Conservation (phyloP, 2,888 invertebrate genomes). For the Drosophila meridionalis region DNA sequence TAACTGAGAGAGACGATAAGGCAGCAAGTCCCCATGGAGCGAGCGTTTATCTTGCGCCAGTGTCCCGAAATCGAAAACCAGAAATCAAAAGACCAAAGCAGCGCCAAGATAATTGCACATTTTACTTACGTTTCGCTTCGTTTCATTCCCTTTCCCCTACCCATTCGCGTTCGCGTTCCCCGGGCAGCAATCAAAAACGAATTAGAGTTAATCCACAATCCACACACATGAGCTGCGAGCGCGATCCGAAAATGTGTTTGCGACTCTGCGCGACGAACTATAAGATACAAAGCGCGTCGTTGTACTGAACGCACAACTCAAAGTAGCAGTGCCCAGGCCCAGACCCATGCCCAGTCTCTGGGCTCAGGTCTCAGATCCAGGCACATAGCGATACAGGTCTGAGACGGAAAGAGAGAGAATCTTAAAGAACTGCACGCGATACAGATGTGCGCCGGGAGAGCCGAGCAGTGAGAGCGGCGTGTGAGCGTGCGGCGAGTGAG, state of each 20-base stretch:
- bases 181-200: constrained; percentile 69
- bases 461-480: not conserved
- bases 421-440: constrained; percentile 33
- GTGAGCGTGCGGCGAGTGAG: constrained; percentile 14
- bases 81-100: constrained; percentile 52
- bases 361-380: constrained; percentile 35
- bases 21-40: constrained; percentile 38
- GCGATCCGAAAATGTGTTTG: constrained; percentile 26
- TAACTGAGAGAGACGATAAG: constrained; percentile 33
- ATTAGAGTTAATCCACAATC: constrained; percentile 71
- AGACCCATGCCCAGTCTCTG: constrained; percentile 17
- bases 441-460: constrained; percentile 8
- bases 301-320: constrained; percentile 59
- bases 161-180: constrained; percentile 38
- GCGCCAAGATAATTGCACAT: constrained; percentile 60
- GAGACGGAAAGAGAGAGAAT: constrained; percentile 49
- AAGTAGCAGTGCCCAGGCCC: constrained; percentile 28
- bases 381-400: constrained; percentile 57
- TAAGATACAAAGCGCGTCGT: constrained; percentile 71
- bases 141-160: constrained; percentile 1
- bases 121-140: constrained; percentile 62
- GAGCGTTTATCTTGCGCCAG: constrained; percentile 29
- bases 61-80: constrained; percentile 28
- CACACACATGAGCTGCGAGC: constrained; percentile 21
- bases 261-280: constrained; percentile 59